Conservation (phyloP, 2,113 vertebrate species). For the Campylomormyrus numenius region DNA sequence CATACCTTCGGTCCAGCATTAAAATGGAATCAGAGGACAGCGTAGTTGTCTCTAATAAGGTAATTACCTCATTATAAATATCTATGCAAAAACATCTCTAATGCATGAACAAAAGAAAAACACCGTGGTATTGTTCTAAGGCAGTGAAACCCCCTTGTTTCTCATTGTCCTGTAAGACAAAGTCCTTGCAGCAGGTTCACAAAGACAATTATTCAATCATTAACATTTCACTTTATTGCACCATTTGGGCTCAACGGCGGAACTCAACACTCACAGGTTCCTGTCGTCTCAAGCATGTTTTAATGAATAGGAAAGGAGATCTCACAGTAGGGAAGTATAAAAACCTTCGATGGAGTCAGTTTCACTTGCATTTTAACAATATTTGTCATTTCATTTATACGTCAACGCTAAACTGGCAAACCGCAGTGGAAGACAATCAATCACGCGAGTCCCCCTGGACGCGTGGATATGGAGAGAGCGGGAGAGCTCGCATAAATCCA, state of each 20-base stretch:
- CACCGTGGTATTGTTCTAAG: not conserved
- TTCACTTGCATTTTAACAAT: conserved; percentile 10
- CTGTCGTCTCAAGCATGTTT: conserved; percentile 16
- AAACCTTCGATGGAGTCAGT: not conserved
- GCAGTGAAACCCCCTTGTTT: not conserved
- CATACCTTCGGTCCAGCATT: not conserved
- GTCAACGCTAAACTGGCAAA: not conserved
- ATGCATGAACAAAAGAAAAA: not conserved
- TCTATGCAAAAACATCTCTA: not conserved
- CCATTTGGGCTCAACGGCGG: not conserved
- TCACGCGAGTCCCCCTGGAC: not conserved
- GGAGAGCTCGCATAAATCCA: not conserved
- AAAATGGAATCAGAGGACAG: not conserved
- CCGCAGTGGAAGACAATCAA: not conserved
- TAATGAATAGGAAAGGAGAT: conserved; percentile 4
- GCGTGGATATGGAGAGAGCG: not conserved
- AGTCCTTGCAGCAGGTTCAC: not conserved
- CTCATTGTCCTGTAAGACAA: not conserved
- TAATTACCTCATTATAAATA: not conserved
- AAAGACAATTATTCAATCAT: not conserved
- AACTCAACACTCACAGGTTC: not conserved
- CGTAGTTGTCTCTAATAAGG: not conserved
- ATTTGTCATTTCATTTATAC: not conserved
- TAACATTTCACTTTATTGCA: not conserved
- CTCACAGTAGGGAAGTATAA: not conserved